Base-by-base conservation (phyloP, 2,888 invertebrate species). In the Rhamphomyia laevipes region DNA sequence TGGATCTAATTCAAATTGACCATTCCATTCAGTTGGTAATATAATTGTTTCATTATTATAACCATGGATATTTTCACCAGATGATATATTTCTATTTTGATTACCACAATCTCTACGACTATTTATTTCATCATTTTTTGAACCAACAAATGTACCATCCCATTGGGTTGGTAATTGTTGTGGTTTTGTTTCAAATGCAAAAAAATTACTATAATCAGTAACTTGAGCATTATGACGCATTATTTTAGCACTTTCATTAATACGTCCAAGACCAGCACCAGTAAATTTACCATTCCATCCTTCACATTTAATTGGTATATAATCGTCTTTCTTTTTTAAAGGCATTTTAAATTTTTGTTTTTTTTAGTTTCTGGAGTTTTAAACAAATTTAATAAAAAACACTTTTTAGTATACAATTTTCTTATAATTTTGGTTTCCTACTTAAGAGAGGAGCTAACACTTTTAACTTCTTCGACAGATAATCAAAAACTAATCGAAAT, bases 241-340 rank as follows among this genome's bases (percentile, higher is more conserved):
- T 37, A 66, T 60, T 57, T 64, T 64, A 15, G 66, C 65, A 2
- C 66, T 67, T 38, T 66, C 63, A 45, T 66, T 67, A 2, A 62
- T 56, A 6, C 21, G 30, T 2, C 31, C 2, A 11, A 30, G 16
- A n/a, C 59, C 58, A 30, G 59, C 59, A 52, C 64, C 66, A 1
- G 61, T 53, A 48, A 70, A 70, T 53, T 64, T 66, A 3, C 70
- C 70, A 56, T 70, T 65, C 70, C 70, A 70, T 40, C 70, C 70
- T 56, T 70, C 70, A 52, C 67, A 66, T 55, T 70, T 70, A 50
- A 68, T 70, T 48, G 66, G 68, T 49, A 70, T 67, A 42, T 69
- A 67, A 9, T 69, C 68, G 50, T 66, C 62, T 51, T 65, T 64
- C 43, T 58, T 62, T 48, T 58, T 55, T 21, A 62, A 53, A 31